Evolutionary conservation across 2,113 vertebrate species (phyloP).

Genomic region (Cephalopterus ornatus): DNA sequence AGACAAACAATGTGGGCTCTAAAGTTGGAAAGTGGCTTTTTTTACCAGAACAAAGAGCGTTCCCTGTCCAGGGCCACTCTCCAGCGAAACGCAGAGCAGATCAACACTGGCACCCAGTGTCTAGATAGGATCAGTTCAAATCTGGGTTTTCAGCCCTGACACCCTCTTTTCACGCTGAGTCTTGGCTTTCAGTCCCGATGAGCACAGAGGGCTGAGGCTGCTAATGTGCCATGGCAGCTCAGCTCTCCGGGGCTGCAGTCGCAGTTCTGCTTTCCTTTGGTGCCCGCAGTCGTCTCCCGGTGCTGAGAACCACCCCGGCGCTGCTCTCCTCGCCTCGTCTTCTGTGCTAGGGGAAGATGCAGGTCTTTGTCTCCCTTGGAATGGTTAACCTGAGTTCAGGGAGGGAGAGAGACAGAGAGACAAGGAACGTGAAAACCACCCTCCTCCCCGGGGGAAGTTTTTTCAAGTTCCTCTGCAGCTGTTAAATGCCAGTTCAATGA

Average conservation of each 20-base stretch:
- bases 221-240: neutral
- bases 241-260: neutral
- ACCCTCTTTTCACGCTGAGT: neutral
- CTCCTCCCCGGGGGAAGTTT: neutral
- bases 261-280: neutral
- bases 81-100: neutral
- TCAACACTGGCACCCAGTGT: constrained; percentile 68
- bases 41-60: neutral
- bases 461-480: neutral
- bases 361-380: neutral
- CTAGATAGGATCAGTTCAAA: neutral
- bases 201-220: fast-evolving
- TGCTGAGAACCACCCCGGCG: neutral
- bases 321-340: neutral
- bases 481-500: neutral
- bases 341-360: neutral
- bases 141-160: neutral
- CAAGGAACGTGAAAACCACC: neutral
- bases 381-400: neutral
- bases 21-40: constrained; percentile 23
- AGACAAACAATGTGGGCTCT: neutral
- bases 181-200: neutral
- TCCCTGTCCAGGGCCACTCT: neutral
- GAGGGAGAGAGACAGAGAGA: neutral
- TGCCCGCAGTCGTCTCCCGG: neutral